These are phyloP conservation scores for Tringa solitaria DNA, from an alignment of 2,113 vertebrate species.

Conservation along the genomic window DNA sequence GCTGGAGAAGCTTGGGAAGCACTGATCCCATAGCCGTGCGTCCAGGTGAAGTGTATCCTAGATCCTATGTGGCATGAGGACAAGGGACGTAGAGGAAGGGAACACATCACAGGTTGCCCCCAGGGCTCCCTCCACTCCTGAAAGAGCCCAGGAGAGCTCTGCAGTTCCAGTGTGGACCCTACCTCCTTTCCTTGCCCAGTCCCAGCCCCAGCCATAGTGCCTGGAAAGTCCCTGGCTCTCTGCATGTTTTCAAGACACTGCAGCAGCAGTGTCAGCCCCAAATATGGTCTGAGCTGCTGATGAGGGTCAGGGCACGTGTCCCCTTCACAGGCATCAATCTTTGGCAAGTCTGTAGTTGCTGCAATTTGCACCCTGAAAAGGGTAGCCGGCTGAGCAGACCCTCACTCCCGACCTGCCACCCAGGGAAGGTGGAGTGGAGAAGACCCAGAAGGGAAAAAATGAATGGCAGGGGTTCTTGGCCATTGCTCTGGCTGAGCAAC, in stretches of 20 bases:
- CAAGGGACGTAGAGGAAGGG: not conserved
- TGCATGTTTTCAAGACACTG: not conserved
- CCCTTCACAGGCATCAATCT: not conserved
- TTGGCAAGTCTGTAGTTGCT: not conserved
- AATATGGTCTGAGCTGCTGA: not conserved
- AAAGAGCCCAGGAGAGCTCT: not conserved
- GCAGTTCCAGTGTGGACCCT: rapidly evolving
- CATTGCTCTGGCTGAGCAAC: not conserved
- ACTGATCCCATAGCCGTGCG: not conserved
- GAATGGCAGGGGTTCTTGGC: not conserved
- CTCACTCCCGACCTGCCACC: not conserved
- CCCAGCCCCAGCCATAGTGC: not conserved
- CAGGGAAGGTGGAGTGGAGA: not conserved
- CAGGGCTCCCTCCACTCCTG: not conserved
- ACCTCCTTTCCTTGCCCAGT: not conserved
- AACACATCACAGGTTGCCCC: not conserved
- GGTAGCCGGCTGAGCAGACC: not conserved
- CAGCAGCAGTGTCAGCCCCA: not conserved
- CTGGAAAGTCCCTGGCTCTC: slow-evolving; percentile 50
- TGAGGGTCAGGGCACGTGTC: not conserved
- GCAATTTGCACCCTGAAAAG: not conserved
- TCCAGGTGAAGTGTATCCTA: not conserved
- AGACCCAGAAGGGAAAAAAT: not conserved
- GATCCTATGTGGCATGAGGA: not conserved
- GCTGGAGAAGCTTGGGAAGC: not conserved